Percentiles rank a stretch among this genome's conserved stretches.
Evolutionary conservation across 2,888 invertebrate species (phyloP).

Genomic region (Meandrusa payeni): DNA sequence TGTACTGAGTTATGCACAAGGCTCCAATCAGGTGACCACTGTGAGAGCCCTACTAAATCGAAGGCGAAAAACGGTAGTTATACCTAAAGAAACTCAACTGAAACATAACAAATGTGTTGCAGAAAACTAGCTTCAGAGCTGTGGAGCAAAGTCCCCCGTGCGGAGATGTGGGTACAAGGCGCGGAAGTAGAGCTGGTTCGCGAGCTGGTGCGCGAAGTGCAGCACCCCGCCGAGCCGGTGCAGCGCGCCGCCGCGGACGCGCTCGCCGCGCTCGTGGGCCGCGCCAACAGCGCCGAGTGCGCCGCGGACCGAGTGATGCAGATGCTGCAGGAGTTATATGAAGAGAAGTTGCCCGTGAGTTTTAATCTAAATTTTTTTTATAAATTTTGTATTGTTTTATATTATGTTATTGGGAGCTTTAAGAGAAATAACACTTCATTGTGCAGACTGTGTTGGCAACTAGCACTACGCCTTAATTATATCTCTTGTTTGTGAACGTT

Average conservation of each 20-base stretch:
- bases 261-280: constrained; percentile 77
- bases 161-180: constrained; percentile 48
- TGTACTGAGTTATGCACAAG: too few relatives aligned
- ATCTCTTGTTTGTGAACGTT: too few relatives aligned
- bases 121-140: constrained; percentile 66
- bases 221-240: constrained; percentile 90
- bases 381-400: too few relatives aligned
- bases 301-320: constrained; percentile 75
- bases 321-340: constrained; percentile 86
- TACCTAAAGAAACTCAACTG: too few relatives aligned
- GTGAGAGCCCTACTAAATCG: too few relatives aligned
- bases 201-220: constrained; percentile 84
- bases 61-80: too few relatives aligned
- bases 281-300: constrained; percentile 48
- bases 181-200: constrained; percentile 67
- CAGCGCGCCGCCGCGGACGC: constrained; percentile 92
- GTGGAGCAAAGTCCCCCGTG: constrained; percentile 53
- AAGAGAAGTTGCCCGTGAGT: constrained; percentile 85
- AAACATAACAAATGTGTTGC: constrained; percentile 83
- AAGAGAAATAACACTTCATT: too few relatives aligned
- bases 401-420: too few relatives aligned
- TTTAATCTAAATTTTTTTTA: too few relatives aligned
- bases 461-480: too few relatives aligned
- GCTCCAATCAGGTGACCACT: too few relatives aligned
- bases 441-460: too few relatives aligned